These are phyloP conservation scores for Chelonoidis abingdonii DNA, from an alignment of 2,113 vertebrate genomes.

Conservation along the genomic window DNA sequence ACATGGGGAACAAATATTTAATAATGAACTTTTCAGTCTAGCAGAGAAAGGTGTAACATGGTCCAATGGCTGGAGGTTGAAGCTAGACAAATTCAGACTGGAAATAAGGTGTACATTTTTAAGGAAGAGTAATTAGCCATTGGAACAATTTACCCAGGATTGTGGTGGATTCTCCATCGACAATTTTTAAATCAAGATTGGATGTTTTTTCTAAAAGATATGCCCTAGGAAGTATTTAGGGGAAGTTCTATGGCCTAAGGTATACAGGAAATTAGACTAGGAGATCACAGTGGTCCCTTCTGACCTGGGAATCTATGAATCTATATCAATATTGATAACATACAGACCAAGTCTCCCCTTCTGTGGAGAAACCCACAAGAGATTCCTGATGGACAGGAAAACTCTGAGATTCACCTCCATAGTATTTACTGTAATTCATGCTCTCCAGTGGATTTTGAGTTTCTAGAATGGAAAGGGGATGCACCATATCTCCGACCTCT, in stretches of 20 bases:
- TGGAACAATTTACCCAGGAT: no score
- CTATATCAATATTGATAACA: background rate
- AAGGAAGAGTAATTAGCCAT: no score
- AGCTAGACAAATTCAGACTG: background rate
- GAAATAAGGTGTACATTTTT: no score
- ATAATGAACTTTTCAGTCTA: background rate
- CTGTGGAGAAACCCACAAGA: background rate
- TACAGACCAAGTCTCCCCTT: background rate
- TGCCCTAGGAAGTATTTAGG: no score
- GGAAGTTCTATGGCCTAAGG: background rate
- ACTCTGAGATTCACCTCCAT: background rate
- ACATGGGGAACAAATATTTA: background rate
- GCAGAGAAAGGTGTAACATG: background rate
- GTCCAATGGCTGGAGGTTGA: background rate
- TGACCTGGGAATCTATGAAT: background rate
- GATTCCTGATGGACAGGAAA: background rate
- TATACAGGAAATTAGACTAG: background rate
- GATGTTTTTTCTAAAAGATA: no score
- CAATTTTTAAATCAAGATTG: no score
- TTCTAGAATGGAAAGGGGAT: background rate
- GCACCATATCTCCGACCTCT: background rate
- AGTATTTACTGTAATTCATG: background rate
- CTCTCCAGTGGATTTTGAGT: background rate
- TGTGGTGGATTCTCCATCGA: no score
- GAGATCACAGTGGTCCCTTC: background rate